Conservation (phyloP, 2,888 invertebrate species). For the Agelastica alni region DNA sequence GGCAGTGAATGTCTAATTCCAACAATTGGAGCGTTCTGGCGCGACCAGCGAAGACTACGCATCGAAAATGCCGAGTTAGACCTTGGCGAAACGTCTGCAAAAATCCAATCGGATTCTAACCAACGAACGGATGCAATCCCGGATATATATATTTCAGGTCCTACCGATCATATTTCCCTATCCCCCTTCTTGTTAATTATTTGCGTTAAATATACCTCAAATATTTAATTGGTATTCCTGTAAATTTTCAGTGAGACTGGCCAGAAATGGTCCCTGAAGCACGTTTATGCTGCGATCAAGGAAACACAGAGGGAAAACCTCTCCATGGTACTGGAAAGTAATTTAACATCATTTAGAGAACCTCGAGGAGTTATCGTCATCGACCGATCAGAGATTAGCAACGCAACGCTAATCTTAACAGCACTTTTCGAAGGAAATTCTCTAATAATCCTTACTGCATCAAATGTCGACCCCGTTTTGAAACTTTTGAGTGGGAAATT, state of each 20-base stretch:
- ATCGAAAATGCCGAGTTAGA: no score
- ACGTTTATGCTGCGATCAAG: conserved; percentile 34
- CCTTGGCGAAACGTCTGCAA: no score
- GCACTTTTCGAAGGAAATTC: conserved; percentile 49
- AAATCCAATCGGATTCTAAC: no score
- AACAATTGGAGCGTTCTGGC: no score
- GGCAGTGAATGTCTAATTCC: no score
- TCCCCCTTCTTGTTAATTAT: no score
- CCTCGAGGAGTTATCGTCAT: conserved; percentile 46
- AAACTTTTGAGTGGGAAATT: conserved; percentile 37
- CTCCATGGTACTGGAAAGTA: conserved; percentile 25
- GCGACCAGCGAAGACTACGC: no score
- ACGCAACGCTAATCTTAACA: conserved; percentile 40
- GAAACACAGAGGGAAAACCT: conserved; percentile 3
- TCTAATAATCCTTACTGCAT: conserved; percentile 42
- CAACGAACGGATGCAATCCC: no score
- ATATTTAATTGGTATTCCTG: no score
- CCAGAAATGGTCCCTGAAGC: conserved; percentile 29
- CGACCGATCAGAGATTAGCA: conserved; percentile 31
- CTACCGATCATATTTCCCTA: no score
- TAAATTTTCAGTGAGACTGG: not conserved
- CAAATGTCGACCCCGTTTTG: conserved; percentile 32
- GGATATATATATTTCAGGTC: no score
- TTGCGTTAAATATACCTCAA: no score
- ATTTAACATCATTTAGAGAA: conserved; percentile 37